Evolutionary conservation across 2,113 vertebrate species (phyloP), one percentile per base, ranked within the genome.

Genomic region (Chionis minor): DNA sequence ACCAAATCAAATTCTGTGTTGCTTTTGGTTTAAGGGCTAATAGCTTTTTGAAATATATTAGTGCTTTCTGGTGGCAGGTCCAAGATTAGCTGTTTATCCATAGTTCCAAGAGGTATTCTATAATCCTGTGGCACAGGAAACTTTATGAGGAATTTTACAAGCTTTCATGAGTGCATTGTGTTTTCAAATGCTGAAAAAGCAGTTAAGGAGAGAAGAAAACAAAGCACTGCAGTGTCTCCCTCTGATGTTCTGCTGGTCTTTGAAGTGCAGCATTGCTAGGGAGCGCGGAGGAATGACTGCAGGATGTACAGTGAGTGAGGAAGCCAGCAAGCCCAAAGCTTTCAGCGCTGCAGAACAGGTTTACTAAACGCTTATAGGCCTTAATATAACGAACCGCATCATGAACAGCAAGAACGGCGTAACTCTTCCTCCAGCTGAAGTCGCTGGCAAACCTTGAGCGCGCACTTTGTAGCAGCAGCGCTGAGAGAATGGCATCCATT

Each of bases 41-140:
- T 97, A 92, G 92, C 92, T 96, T 97, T 96, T 96, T 94, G 88
- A 96, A 97, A 96, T 95, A 94, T 93, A 93, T 97, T 95, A 91
- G 92, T 73, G 81, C 74, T 91, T 97, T 88, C 79, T 88, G 74
- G 96, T 92, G 94, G 86, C 91, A 88, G 89, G 92, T 90, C 87
- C 66, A 49, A 96, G 94, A 97, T 97, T 92, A 90, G 95, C 85
- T 91, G 63, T 94, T 96, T 89, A 93, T 94, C 94, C 90, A 38
- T 78, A 74, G 79, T 95, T 96, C 71, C 49, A 61, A 94, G 79
- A 94, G 51, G 69, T 94, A 58, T 96, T 96, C 94, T 84, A 73
- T 81, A 95, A 91, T 96, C 88, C 91, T 73, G 88, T 94, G 92
- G 79, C 94, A 94, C 80, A 61, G 82, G 77, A 82, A 95, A 96